phyloP scores from a whole-genome alignment of 2,113 vertebrate genomes.

The Riparia riparia region DNA sequence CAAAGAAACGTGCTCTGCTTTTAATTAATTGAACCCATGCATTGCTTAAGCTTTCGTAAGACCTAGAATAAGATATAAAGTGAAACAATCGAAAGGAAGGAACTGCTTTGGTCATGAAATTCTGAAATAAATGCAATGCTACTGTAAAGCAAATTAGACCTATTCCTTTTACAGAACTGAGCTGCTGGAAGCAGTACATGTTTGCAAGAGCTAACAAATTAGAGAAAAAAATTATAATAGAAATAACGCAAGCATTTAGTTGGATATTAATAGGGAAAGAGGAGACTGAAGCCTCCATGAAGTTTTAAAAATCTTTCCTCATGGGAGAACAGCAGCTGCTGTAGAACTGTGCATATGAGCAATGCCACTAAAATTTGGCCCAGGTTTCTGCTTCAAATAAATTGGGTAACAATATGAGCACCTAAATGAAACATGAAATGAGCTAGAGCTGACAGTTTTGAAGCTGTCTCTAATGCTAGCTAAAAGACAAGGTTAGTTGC shows the following conservation, averaged over 20 bases:
- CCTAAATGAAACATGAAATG: background rate
- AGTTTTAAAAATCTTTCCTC: background rate
- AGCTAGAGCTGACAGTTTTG: background rate
- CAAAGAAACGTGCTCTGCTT: background rate
- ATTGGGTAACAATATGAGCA: background rate
- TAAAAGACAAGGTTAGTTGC: constrained; percentile 49
- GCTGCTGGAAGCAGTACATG: background rate
- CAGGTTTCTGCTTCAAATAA: background rate
- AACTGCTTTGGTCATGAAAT: background rate
- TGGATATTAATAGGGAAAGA: background rate
- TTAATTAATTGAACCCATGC: background rate
- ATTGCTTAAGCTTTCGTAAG: background rate
- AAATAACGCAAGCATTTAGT: background rate
- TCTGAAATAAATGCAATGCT: background rate
- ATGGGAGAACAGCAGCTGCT: background rate
- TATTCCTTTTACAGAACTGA: background rate
- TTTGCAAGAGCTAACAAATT: background rate
- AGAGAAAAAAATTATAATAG: background rate
- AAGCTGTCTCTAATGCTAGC: background rate
- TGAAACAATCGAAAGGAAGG: background rate
- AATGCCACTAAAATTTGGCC: background rate
- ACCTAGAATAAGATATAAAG: background rate
- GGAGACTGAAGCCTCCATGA: background rate
- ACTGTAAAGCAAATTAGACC: background rate
- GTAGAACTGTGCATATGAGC: background rate